Conservation (phyloP, 2,113 vertebrate genomes). For the Rattus rattus region DNA sequence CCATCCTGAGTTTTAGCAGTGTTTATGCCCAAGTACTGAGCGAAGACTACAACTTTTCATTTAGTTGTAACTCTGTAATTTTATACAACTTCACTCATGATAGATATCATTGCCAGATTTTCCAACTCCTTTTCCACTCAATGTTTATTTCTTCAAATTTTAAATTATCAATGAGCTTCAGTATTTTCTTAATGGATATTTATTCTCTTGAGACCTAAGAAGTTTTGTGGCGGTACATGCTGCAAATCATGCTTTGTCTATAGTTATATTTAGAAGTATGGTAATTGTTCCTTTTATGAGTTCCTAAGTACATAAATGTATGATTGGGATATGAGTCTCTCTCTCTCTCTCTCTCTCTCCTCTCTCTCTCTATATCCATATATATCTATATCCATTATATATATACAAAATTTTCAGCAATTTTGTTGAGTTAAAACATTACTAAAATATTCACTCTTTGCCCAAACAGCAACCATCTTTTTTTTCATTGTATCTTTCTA, state of each 20-base stretch:
- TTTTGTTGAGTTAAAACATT: not conserved
- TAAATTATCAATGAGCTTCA: conserved; percentile 13
- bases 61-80: conserved; percentile 48
- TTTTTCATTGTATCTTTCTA: not conserved
- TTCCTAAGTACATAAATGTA: not conserved
- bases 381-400: no score
- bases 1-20: conserved; percentile 33
- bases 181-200: not conserved
- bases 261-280: not conserved
- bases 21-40: conserved; percentile 41
- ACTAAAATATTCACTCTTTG: not conserved
- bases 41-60: conserved; percentile 52
- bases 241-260: not conserved
- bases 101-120: conserved; percentile 58
- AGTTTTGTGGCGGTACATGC: rapidly evolving
- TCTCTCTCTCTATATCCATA: no score
- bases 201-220: not conserved
- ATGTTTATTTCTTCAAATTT: conserved; percentile 45
- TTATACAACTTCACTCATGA: conserved; percentile 51
- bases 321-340: not conserved
- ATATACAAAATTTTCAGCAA: not conserved
- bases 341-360: no score
- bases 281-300: not conserved
- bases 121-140: conserved; percentile 38
- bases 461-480: not conserved